Evolutionary conservation across 1,140 invertebrate species (phyloP).

Genomic region (Meloidogyne floridensis): DNA sequence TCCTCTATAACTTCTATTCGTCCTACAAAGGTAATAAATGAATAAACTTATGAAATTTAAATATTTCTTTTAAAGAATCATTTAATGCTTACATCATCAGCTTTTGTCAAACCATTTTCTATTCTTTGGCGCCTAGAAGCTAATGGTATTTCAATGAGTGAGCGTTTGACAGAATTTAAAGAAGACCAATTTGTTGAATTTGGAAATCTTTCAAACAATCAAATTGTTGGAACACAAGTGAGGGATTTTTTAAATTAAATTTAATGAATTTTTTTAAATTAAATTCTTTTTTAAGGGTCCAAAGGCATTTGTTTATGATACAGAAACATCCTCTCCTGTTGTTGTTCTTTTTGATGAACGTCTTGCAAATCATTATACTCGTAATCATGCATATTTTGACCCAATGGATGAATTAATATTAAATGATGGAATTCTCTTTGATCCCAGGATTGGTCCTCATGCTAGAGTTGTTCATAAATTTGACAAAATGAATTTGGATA

Average conservation of each 20-base stretch:
- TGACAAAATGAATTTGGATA: conserved; percentile 90
- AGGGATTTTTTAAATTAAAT: conserved; percentile 72
- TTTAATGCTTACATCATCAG: conserved; percentile 81
- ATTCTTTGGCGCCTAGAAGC: conserved; percentile 79
- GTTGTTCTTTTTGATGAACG: conserved; percentile 73
- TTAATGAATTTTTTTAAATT: conserved; percentile 13
- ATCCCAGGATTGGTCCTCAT: conserved; percentile 76
- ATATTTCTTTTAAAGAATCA: conserved; percentile 70
- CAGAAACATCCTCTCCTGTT: conserved; percentile 78
- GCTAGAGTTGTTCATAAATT: conserved; percentile 81
- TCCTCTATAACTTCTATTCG: conserved; percentile 43
- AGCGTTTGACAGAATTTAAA: conserved; percentile 75
- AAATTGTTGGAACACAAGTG: conserved; percentile 75
- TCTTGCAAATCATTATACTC: conserved; percentile 88
- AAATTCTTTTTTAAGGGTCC: conserved; percentile 66
- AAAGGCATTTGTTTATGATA: conserved; percentile 78
- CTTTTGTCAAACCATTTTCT: conserved; percentile 80
- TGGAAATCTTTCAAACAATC: conserved; percentile 81
- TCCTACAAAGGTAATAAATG: conserved; percentile 36
- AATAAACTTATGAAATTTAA: background rate
- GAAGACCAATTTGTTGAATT: conserved; percentile 89
- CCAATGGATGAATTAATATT: conserved; percentile 89
- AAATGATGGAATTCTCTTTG: conserved; percentile 93
- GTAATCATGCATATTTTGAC: conserved; percentile 90
- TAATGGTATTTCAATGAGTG: conserved; percentile 70